Conservation (phyloP, 1,140 invertebrate genomes). For the Globodera ellingtonae region DNA sequence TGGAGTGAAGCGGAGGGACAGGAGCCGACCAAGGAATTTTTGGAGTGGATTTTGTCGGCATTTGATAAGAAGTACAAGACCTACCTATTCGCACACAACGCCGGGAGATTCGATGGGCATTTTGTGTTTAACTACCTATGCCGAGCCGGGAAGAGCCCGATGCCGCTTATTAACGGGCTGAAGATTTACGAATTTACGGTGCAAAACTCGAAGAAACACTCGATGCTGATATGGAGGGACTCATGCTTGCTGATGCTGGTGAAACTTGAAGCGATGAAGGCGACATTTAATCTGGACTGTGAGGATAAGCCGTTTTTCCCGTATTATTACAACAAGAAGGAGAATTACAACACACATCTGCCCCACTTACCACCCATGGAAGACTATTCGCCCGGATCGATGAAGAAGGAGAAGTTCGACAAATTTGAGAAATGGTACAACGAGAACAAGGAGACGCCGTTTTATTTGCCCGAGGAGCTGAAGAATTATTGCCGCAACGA, state of each 20-base stretch:
- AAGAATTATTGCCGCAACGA: constrained; percentile 13
- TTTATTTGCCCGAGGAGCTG: constrained; percentile 7
- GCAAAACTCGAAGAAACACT: neutral
- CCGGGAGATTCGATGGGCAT: neutral
- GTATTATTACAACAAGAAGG: neutral
- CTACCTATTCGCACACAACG: neutral
- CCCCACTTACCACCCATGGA: neutral
- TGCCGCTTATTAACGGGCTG: neutral
- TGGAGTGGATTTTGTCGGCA: neutral
- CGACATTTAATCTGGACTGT: constrained; percentile 11
- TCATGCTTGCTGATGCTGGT: neutral
- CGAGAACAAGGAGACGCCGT: neutral
- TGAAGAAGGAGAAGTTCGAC: neutral
- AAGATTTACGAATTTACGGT: constrained; percentile 6
- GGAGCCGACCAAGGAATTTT: neutral
- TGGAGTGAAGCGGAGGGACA: constrained; percentile 8
- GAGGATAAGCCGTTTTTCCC: neutral
- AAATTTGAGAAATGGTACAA: constrained; percentile 7
- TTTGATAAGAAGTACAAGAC: neutral
- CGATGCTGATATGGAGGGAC: constrained; percentile 1
- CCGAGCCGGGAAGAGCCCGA: neutral
- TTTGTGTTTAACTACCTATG: constrained; percentile 2
- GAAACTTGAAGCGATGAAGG: neutral
- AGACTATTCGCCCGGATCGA: neutral
- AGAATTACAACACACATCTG: neutral